Percentiles rank a stretch among this genome's conserved stretches.
phyloP scores from a whole-genome alignment of 2,113 vertebrate species.

The Brachyistius frenatus region DNA sequence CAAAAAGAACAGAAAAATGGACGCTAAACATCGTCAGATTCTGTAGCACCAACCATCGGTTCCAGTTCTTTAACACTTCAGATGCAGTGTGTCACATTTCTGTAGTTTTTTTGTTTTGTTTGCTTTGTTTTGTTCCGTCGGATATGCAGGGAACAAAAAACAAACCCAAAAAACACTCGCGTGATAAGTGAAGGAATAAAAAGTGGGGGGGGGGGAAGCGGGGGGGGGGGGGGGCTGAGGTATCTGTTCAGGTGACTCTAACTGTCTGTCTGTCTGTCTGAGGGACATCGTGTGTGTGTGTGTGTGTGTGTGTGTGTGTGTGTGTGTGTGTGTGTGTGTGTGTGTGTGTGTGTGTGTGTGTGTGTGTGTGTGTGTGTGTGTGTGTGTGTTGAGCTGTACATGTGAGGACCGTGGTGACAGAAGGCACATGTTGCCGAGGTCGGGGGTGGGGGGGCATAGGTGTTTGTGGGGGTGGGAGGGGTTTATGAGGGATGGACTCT shows the following conservation, averaged over 20 bases:
- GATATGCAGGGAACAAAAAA: slow-evolving; percentile 20
- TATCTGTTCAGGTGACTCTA: slow-evolving; percentile 46
- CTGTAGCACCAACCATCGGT: slow-evolving; percentile 77
- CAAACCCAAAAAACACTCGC: not conserved
- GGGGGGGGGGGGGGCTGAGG: slow-evolving; percentile 44
- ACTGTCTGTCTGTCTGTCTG: slow-evolving; percentile 11
- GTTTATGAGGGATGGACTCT: slow-evolving; percentile 3
- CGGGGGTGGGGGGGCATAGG: not conserved
- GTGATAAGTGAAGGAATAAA: not conserved
- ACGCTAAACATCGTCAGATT: slow-evolving; percentile 26
- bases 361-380: no score
- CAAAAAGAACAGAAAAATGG: slow-evolving; percentile 4
- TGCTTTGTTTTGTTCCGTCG: not conserved
- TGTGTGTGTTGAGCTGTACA: slow-evolving; percentile 31
- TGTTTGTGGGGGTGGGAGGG: not conserved
- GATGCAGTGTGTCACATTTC: slow-evolving; percentile 53
- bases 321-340: not conserved
- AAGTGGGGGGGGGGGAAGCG: not conserved
- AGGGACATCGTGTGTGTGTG: not conserved
- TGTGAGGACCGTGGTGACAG: slow-evolving; percentile 58
- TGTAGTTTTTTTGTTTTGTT: not conserved
- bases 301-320: no score
- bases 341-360: no score
- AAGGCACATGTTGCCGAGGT: slow-evolving; percentile 86
- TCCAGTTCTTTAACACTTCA: slow-evolving; percentile 51